phyloP scores from a whole-genome alignment of 2,113 vertebrate genomes.

The Oncorhynchus tshawytscha region DNA sequence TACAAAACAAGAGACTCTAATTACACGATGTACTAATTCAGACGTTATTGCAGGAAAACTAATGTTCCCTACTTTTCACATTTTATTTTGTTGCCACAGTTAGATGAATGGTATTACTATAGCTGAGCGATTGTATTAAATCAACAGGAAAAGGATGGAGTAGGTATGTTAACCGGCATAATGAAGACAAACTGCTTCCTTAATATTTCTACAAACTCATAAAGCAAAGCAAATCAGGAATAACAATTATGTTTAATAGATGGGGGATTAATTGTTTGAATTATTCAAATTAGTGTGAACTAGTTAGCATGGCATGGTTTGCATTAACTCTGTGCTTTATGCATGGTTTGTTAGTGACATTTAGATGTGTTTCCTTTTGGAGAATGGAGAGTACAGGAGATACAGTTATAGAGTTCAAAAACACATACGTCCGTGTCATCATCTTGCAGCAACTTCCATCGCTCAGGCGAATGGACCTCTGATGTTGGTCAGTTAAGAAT shows the following conservation, averaged over 20 bases:
- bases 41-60: not conserved
- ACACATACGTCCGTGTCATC: no score
- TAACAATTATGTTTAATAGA: conserved; percentile 12
- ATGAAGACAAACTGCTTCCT: not conserved
- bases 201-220: no score
- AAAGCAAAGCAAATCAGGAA: no score
- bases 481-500: no score
- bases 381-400: not conserved
- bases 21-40: no score
- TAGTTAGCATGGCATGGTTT: not conserved
- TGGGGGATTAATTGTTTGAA: conserved; percentile 39
- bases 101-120: not conserved
- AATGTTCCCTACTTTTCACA: not conserved
- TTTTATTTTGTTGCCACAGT: not conserved
- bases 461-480: no score
- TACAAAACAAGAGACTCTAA: not conserved
- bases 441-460: no score
- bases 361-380: conserved; percentile 19
- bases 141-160: not conserved
- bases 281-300: conserved; percentile 21
- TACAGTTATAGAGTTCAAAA: not conserved
- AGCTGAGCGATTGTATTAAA: not conserved
- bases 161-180: not conserved
- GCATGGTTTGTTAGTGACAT: conserved; percentile 38
- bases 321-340: conserved; percentile 31